Base-by-base conservation (phyloP, 2,888 invertebrate genomes). In the Stenurella melanura region DNA sequence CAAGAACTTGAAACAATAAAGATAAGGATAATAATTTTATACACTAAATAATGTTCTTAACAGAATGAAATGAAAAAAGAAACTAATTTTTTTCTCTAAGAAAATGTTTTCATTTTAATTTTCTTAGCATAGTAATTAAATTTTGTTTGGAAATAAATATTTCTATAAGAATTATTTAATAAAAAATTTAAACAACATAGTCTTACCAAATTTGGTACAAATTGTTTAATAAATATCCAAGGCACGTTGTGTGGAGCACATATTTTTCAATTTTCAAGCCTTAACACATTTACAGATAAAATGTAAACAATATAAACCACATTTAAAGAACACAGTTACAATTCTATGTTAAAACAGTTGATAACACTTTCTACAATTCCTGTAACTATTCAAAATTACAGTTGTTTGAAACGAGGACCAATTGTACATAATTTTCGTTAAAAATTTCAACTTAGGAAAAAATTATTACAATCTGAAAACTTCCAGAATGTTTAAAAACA, bases 401-500 rank as follows among this genome's bases (percentile, higher is more conserved):
- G 1, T 50, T 50, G 30, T n/a, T 15, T 50, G 50, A 15, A 50
- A 17, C 63, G n/a, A 30, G n/a, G n/a, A 26, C 1, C 21, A 26
- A 3, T 34, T 34, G 30, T 26, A 9, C 6, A n/a, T 61, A 12
- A 61, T 61, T 15, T 34, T 17, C 7, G 7, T 34, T 6, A 9
- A 11, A 17, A 63, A 30, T 26, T 26, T n/a, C n/a, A 1, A 61
- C 10, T 30, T 11, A 63, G 10, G n/a, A 63, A 38, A 34, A 19
- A 58, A 57, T 64, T 42, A 42, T 11, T 30, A 11, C 42, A 17
- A 64, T 17, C 42, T 42, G 10, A 50, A 70, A 38, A 54, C 54
- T 80, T 83, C 76, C 80, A 80, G 78, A 78, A 80, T 74, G 75
- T 80, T 74, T 81, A 74, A 71, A 61, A 75, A 78, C 69, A 78